Conservation (phyloP, 2,888 invertebrate genomes). For the Drosophila eohydei region DNA sequence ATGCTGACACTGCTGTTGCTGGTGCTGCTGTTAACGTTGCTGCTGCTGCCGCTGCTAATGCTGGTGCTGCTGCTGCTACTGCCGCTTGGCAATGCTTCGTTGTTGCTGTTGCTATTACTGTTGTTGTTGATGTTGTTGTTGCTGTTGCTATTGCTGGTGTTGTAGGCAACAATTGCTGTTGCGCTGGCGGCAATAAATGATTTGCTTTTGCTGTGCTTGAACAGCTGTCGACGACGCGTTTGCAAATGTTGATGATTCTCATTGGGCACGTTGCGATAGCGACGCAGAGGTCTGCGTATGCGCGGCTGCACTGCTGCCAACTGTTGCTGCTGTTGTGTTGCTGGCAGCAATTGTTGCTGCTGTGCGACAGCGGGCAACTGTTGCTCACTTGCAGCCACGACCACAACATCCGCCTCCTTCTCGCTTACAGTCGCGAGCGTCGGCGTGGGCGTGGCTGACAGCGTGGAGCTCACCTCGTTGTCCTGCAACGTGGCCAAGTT, state of each 20-base stretch:
- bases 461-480: constrained; percentile 69
- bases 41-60: background rate
- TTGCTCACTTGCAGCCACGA: background rate
- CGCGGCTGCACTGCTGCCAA: constrained; percentile 3
- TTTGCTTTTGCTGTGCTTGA: constrained; percentile 55
- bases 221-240: constrained; percentile 60
- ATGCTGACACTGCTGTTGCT: background rate
- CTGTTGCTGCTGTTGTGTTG: constrained; percentile 10
- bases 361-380: background rate
- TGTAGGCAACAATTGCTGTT: constrained; percentile 58
- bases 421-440: constrained; percentile 1
- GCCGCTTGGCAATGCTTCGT: constrained; percentile 13
- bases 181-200: constrained; percentile 49
- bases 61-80: constrained; percentile 4
- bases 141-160: constrained; percentile 23
- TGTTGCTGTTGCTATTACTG: background rate
- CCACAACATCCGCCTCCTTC: background rate
- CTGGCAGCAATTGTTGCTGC: background rate
- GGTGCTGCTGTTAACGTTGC: background rate
- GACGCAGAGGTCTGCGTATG: constrained; percentile 59
- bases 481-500: constrained; percentile 56
- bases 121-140: constrained; percentile 1
- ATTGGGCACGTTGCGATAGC: constrained; percentile 81
- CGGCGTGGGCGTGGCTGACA: constrained; percentile 51
- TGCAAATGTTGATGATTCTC: constrained; percentile 80